Evolutionary conservation across 2,113 vertebrate genomes (phyloP), one percentile per base, ranked within the genome.

Genomic region (Calyptommatus sinebrachiatus): DNA sequence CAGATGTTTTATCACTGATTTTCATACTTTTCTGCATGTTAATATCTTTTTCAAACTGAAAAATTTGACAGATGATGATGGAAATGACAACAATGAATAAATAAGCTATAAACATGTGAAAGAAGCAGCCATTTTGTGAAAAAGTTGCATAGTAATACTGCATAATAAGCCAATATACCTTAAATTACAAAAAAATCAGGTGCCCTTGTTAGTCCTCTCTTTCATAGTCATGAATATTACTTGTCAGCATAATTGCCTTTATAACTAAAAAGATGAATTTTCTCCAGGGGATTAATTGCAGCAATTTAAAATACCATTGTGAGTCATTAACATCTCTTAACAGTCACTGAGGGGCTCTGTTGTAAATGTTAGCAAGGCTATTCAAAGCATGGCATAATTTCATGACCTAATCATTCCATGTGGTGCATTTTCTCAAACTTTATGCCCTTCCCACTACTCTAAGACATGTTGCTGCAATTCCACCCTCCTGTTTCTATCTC

Each of bases 321-420:
- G 84, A 46, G 45, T 79, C 50, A 65, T 60, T 78, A 84, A 74
- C 71, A 69, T 53, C 53, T 71, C 73, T 46, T 82, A 89, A 74
- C 22, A 89, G 79, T 78, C 79, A 82, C 62, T 78, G 48, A 88
- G 78, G 88, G 78, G 57, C 24, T 85, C 14, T 80, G 68, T 79
- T 89, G 67, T 60, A 84, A 87, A 79, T 83, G 62, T 35, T 86
- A 75, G 10, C 31, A 85, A 75, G 35, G 48, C 67, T 82, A 71
- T 85, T 85, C 60, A 84, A 90, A 79, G 72, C 35, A 79, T 48
- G 80, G 71, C 7, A n/a, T 79, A 90, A 91, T 85, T 83, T 84
- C 82, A 86, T 75, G 0, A 68, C 21, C 75, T 46, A 68, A 53
- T 85, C 67, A 86, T 68, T 24, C 88, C 84, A 88, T 46, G 20